Evolutionary conservation across 2,888 invertebrate species (phyloP).

Genomic region (Quadriops clusia): DNA sequence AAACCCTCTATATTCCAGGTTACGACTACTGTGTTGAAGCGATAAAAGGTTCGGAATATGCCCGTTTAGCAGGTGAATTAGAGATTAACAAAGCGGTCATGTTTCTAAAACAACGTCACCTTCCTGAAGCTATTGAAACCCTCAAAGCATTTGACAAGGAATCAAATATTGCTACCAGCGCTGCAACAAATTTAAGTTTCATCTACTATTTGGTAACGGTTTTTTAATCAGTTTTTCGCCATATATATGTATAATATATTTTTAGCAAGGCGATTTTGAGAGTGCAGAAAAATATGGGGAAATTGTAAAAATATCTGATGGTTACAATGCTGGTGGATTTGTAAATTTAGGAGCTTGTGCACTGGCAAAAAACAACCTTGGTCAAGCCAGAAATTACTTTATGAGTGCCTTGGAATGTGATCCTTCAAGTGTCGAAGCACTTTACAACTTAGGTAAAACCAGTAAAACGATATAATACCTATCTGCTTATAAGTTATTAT

Average conservation of each 20-base stretch:
- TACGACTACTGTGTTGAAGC: conserved; percentile 87
- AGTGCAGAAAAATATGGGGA: conserved; percentile 68
- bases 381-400: conserved; percentile 59
- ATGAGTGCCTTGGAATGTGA: conserved; percentile 68
- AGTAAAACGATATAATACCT: neutral
- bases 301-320: conserved; percentile 60
- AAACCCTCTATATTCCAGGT: conserved; percentile 26
- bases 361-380: conserved; percentile 54
- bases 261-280: conserved; percentile 64
- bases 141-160: conserved; percentile 78
- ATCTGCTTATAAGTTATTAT: neutral
- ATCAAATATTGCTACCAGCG: conserved; percentile 70
- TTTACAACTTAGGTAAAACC: conserved; percentile 62
- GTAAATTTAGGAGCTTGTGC: conserved; percentile 78
- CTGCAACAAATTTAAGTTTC: conserved; percentile 78
- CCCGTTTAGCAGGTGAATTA: conserved; percentile 71
- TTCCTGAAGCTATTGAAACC: conserved; percentile 69
- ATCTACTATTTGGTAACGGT: conserved; percentile 59
- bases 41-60: conserved; percentile 80
- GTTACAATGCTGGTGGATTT: conserved; percentile 68
- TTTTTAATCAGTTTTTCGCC: conserved; percentile 6
- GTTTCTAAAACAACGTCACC: conserved; percentile 69
- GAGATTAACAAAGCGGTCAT: conserved; percentile 86
- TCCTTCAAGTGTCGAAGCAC: conserved; percentile 70
- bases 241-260: conserved; percentile 11